Conservation (phyloP, 1,140 invertebrate genomes). For the Eriosoma lanigerum region DNA sequence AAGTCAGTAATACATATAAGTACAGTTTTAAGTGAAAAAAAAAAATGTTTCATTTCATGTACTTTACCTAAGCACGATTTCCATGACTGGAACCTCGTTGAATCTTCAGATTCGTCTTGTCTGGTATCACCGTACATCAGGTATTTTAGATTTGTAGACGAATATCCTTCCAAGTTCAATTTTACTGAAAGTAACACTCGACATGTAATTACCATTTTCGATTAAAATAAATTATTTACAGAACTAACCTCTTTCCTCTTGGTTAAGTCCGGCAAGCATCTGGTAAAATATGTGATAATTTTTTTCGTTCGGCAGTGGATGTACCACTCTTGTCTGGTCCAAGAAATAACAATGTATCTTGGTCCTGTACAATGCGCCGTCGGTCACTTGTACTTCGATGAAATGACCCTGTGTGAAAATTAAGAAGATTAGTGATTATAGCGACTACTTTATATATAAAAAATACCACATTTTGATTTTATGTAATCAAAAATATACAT, state of each 20-base stretch:
- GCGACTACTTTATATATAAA: too few species aligned
- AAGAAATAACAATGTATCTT: constrained; percentile 96
- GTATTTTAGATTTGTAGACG: constrained; percentile 77
- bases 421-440: background rate
- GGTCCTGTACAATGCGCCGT: constrained; percentile 89
- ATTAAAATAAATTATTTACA: background rate
- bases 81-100: constrained; percentile 80
- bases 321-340: constrained; percentile 88
- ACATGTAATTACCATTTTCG: background rate
- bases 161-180: constrained; percentile 81
- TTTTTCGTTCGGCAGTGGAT: constrained; percentile 81
- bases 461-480: too few species aligned
- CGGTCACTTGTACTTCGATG: constrained; percentile 95
- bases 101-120: constrained; percentile 77
- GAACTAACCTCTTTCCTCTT: constrained; percentile 75
- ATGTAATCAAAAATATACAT: constrained; percentile 57
- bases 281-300: constrained; percentile 98
- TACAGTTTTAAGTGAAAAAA: background rate
- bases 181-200: constrained; percentile 61
- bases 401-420: constrained; percentile 77
- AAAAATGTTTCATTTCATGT: background rate
- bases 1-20: background rate
- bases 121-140: constrained; percentile 73
- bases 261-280: constrained; percentile 84
- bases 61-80: constrained; percentile 82